Evolutionary conservation across 2,888 invertebrate genomes (phyloP).

Genomic region (Acronicta alni): DNA sequence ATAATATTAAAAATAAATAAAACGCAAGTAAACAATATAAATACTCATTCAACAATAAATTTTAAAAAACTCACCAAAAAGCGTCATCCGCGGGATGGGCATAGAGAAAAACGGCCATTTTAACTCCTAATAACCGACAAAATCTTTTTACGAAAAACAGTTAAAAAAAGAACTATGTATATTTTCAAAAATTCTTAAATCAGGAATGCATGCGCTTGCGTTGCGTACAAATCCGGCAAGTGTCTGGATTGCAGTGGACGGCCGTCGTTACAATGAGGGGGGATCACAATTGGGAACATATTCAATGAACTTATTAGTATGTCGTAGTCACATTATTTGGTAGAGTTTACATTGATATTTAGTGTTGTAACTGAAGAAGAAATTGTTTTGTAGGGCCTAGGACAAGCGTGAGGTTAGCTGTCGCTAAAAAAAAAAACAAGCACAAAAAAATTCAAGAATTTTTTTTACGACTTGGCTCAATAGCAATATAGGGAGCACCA

Average conservation of each 20-base stretch:
- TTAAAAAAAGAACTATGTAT: background rate
- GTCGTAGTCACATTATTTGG: conserved; percentile 57
- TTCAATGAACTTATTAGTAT: conserved; percentile 65
- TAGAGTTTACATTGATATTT: conserved; percentile 26
- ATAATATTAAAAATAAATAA: background rate
- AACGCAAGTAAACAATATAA: background rate
- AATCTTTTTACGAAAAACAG: background rate
- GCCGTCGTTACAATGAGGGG: conserved; percentile 71
- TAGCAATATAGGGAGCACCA: too few relatives aligned
- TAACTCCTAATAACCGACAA: conserved; percentile 31
- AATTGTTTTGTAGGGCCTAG: background rate
- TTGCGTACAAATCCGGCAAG: conserved; percentile 70
- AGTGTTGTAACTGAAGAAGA: background rate
- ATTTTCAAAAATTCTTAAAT: conserved; percentile 4
- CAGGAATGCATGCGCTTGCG: conserved; percentile 46
- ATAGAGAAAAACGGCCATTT: conserved; percentile 70
- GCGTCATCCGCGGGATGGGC: conserved; percentile 63
- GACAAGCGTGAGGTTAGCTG: background rate
- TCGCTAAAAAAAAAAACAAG: background rate
- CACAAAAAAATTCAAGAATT: too few relatives aligned
- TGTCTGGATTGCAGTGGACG: conserved; percentile 71
- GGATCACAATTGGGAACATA: conserved; percentile 74
- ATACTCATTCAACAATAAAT: background rate
- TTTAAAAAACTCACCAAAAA: conserved; percentile 78
- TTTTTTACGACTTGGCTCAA: too few relatives aligned